Conservation (phyloP, 2,797 vertebrate species). For the Sternotherus odoratus region DNA sequence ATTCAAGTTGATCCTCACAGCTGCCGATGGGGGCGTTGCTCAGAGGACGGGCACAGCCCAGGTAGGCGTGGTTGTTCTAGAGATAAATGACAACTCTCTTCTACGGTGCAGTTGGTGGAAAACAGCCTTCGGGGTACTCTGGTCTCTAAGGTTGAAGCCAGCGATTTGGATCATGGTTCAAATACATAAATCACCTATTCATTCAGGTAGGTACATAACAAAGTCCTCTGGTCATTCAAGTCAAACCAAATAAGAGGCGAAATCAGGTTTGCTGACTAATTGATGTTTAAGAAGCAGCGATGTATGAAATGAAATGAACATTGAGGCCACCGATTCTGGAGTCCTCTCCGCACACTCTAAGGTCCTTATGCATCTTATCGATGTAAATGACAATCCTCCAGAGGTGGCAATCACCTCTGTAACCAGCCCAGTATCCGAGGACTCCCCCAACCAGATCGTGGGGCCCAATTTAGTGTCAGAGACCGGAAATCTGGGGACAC, state of each 20-base stretch:
- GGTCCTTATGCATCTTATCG: slow-evolving; percentile 79
- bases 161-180: slow-evolving; percentile 49
- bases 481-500: slow-evolving; percentile 84
- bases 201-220: slow-evolving; percentile 64
- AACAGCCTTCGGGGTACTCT: slow-evolving; percentile 18
- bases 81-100: slow-evolving; percentile 73
- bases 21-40: slow-evolving; percentile 78
- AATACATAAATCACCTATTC: slow-evolving; percentile 65
- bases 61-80: slow-evolving; percentile 17
- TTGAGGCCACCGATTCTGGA: slow-evolving; percentile 83
- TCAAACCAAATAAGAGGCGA: slow-evolving; percentile 55
- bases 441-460: slow-evolving; percentile 54
- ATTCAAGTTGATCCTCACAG: slow-evolving; percentile 80
- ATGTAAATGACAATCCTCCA: slow-evolving; percentile 79
- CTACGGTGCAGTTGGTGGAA: slow-evolving; percentile 43
- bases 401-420: slow-evolving; percentile 64
- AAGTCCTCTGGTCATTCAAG: slow-evolving; percentile 58
- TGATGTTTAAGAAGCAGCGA: slow-evolving; percentile 61
- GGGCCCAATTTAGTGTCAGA: slow-evolving; percentile 75
- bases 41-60: slow-evolving; percentile 41
- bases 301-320: slow-evolving; percentile 67
- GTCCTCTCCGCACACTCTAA: slow-evolving; percentile 77
- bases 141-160: slow-evolving; percentile 40
- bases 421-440: slow-evolving; percentile 66
- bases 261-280: slow-evolving; percentile 54